These are phyloP conservation scores for Camelus dromedarius DNA, from an alignment of 2,113 vertebrate species.

Conservation along the genomic window DNA sequence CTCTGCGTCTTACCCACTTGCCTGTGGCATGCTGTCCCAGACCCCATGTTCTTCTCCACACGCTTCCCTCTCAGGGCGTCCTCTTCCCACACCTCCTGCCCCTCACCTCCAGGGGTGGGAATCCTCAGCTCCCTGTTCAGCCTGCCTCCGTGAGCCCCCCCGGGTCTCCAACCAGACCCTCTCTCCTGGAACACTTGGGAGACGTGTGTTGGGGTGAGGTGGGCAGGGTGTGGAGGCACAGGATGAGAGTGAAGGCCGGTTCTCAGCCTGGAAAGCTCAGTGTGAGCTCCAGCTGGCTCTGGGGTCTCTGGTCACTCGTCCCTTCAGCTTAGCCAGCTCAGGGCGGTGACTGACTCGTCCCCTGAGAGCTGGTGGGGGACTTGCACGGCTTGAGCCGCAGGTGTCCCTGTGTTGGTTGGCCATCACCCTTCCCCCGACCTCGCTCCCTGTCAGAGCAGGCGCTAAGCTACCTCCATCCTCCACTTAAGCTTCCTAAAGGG, in stretches of 20 bases:
- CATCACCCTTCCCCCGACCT: not conserved
- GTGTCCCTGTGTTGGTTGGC: not conserved
- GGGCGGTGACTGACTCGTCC: not conserved
- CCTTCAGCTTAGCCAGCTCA: not conserved
- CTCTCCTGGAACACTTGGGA: not conserved
- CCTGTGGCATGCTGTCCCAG: fast-evolving
- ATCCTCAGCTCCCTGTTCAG: no score
- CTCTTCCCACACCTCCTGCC: not conserved
- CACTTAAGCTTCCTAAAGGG: not conserved
- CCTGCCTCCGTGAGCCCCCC: not conserved
- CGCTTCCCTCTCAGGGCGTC: fast-evolving
- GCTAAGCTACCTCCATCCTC: fast-evolving
- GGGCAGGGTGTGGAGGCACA: not conserved
- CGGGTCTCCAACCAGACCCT: not conserved
- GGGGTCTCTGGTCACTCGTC: not conserved
- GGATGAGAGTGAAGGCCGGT: not conserved
- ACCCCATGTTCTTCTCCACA: fast-evolving
- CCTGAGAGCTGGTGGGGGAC: not conserved
- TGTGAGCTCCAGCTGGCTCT: not conserved
- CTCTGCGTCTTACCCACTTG: not conserved
- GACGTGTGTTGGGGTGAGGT: not conserved
- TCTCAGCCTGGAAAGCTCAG: not conserved
- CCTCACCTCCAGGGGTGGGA: not conserved
- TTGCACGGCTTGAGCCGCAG: not conserved
- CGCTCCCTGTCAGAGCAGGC: no score